phyloP scores from a whole-genome alignment of 1,140 invertebrate genomes.

The Drosophila funebris region DNA sequence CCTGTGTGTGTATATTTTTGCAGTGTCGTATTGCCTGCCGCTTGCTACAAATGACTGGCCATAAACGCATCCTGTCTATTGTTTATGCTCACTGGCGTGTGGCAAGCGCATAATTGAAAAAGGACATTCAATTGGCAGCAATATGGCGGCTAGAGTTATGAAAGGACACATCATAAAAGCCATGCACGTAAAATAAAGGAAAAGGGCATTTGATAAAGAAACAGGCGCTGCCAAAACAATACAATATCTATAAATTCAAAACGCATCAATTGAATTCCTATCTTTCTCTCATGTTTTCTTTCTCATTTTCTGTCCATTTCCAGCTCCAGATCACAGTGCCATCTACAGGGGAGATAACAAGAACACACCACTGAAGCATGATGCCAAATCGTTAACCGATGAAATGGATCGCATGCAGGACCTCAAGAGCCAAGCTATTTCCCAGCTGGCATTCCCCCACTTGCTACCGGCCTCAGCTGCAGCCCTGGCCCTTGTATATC shows the following conservation, averaged over 20 bases:
- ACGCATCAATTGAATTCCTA: constrained; percentile 3
- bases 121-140: constrained; percentile 72
- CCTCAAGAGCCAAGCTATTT: constrained; percentile 38
- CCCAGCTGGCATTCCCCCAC: neutral
- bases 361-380: constrained; percentile 61
- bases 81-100: constrained; percentile 75
- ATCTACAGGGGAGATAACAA: constrained; percentile 66
- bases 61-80: constrained; percentile 82
- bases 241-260: constrained; percentile 15
- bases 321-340: constrained; percentile 71
- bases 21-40: constrained; percentile 58
- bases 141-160: constrained; percentile 52
- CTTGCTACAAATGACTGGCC: constrained; percentile 73
- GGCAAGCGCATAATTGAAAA: constrained; percentile 80
- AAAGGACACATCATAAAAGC: constrained; percentile 61
- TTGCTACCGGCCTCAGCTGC: neutral
- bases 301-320: constrained; percentile 32
- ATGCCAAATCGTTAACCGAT: constrained; percentile 75
- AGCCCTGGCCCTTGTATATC: neutral
- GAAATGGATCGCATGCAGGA: constrained; percentile 73
- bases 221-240: constrained; percentile 39
- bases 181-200: constrained; percentile 42
- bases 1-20: neutral
- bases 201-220: constrained; percentile 66
- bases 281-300: no score